phyloP scores from a whole-genome alignment of 2,888 invertebrate genomes.

The Pachymerium ferrugineum region DNA sequence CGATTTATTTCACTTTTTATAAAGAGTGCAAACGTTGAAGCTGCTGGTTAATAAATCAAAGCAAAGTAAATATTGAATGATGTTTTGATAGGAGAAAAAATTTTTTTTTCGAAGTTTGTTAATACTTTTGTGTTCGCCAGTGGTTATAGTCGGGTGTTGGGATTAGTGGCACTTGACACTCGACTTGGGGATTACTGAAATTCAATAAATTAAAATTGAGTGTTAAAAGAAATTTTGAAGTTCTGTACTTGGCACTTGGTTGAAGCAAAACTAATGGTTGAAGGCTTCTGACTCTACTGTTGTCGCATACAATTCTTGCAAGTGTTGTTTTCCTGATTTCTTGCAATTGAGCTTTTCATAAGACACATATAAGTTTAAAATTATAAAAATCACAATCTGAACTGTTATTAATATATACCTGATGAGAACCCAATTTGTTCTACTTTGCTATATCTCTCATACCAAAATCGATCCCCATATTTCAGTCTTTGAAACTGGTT shows the following conservation, averaged over 20 bases:
- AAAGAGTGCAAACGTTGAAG: too few species aligned
- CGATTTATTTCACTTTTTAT: too few species aligned
- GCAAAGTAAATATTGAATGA: too few species aligned
- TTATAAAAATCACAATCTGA: too few species aligned
- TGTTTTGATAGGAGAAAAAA: too few species aligned
- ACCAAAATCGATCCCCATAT: slow-evolving; percentile 25
- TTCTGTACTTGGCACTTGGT: neutral
- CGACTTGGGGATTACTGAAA: neutral
- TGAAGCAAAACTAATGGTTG: slow-evolving; percentile 24
- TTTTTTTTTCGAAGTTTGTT: neutral
- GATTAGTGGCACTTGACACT: neutral
- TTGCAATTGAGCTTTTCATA: neutral
- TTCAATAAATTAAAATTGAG: neutral
- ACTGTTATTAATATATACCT: neutral
- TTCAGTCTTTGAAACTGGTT: slow-evolving; percentile 16
- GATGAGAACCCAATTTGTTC: slow-evolving; percentile 20
- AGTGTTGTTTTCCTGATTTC: slow-evolving; percentile 31
- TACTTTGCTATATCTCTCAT: slow-evolving; percentile 14
- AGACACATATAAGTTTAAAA: neutral
- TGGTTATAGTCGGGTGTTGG: neutral
- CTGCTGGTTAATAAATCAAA: too few species aligned
- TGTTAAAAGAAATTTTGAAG: too few species aligned
- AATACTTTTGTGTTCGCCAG: neutral
- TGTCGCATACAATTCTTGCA: slow-evolving; percentile 5
- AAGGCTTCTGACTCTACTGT: neutral